A percentile compares a stretch with the other conserved stretches of the same genome.
These are phyloP conservation scores for Harpagoxenus sublaevis DNA, from an alignment of 2,888 invertebrate species.

Conservation along the genomic window DNA sequence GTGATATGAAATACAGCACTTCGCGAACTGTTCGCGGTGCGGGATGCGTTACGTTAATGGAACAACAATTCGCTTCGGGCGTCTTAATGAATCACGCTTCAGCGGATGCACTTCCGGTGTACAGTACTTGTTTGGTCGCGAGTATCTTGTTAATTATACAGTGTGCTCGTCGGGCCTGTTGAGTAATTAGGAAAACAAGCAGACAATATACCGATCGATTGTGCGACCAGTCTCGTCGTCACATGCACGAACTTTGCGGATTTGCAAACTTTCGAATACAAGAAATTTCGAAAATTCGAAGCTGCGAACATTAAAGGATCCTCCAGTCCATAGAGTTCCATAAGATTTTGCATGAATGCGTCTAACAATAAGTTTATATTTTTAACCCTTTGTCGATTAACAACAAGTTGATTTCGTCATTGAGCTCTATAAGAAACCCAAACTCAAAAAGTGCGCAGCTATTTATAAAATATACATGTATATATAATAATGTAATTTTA, in stretches of 20 bases:
- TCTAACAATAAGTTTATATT: neutral
- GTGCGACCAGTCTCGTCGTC: neutral
- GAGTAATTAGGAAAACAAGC: slow-evolving; percentile 20
- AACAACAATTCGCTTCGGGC: slow-evolving; percentile 30
- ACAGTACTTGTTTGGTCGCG: neutral
- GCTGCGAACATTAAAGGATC: neutral
- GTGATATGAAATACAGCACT: neutral
- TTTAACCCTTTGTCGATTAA: neutral
- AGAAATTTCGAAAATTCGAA: neutral
- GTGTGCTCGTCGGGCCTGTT: neutral
- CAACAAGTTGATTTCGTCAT: neutral
- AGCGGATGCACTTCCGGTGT: neutral
- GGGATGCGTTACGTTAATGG: slow-evolving; percentile 19
- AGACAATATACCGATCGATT: slow-evolving; percentile 24
- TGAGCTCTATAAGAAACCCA: neutral
- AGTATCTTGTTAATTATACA: slow-evolving; percentile 25
- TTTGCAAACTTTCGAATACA: neutral
- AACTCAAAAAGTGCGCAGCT: neutral
- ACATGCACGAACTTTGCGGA: neutral
- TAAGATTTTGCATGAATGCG: neutral
- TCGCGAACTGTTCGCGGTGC: neutral
- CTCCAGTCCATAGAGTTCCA: neutral
- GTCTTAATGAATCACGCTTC: slow-evolving; percentile 18
- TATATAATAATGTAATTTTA: neutral
- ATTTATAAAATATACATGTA: neutral